phyloP scores from a whole-genome alignment of 2,888 invertebrate species.

The Rhopalosiphum nymphaeae region DNA sequence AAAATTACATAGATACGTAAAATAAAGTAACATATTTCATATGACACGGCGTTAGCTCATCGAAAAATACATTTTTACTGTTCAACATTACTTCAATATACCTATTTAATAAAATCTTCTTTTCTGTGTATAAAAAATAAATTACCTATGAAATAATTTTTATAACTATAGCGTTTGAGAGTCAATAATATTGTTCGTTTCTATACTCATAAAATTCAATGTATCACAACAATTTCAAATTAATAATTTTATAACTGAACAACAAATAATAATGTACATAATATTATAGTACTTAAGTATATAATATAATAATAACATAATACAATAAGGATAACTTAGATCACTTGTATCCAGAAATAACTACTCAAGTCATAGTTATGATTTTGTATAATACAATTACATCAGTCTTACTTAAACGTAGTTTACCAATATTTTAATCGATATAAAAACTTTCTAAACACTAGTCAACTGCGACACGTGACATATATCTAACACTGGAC shows the following conservation, averaged over 20 bases:
- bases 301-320: not conserved
- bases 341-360: not conserved
- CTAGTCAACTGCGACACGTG: no score
- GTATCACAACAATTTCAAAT: not conserved
- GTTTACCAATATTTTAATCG: no score
- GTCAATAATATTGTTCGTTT: not conserved
- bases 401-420: no score
- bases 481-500: no score
- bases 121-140: not conserved
- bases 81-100: not conserved
- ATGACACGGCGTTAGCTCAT: not conserved
- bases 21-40: not conserved
- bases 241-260: no score
- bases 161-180: not conserved
- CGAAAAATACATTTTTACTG: not conserved
- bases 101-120: not conserved
- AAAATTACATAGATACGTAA: not conserved
- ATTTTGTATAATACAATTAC: no score
- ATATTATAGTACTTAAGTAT: no score
- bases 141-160: not conserved
- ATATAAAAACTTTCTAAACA: no score
- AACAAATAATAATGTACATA: no score
- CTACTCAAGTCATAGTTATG: not conserved
- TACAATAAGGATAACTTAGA: not conserved
- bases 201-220: not conserved